Evolutionary conservation across 2,888 invertebrate genomes (phyloP).

Genomic region (Eristalis intricaria): DNA sequence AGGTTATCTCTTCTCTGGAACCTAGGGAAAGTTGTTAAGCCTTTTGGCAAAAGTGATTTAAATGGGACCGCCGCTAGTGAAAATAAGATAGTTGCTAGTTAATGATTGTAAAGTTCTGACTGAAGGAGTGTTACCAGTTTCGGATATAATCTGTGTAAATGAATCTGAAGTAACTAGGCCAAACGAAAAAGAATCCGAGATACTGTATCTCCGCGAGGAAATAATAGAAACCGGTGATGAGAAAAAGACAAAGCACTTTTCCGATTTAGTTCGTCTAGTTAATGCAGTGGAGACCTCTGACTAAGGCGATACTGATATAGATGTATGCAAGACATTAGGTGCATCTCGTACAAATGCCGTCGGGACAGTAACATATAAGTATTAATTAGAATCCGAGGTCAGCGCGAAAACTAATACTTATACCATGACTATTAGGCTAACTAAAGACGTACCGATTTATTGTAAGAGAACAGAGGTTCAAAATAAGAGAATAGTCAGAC

Average conservation of each 20-base stretch:
- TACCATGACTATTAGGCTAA: neutral
- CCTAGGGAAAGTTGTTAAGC: neutral
- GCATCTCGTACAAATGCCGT: neutral
- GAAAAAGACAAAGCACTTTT: neutral
- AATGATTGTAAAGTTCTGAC: conserved; percentile 3
- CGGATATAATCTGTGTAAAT: neutral
- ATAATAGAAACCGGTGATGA: neutral
- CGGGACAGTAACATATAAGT: neutral
- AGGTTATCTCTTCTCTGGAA: no score
- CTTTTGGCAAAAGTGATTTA: no score
- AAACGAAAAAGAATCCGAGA: neutral
- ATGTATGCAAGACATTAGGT: neutral
- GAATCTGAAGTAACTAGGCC: neutral
- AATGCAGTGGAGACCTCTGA: neutral
- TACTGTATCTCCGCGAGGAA: neutral
- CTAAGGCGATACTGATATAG: neutral
- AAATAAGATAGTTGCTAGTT: no score
- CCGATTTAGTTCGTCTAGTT: neutral
- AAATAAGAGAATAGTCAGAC: conserved; percentile 38
- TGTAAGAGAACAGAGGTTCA: neutral
- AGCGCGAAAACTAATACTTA: neutral
- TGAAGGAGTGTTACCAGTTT: neutral
- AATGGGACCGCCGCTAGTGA: no score
- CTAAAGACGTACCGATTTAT: neutral
- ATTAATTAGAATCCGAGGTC: neutral